Percentiles rank a stretch among this genome's conserved stretches.
Evolutionary conservation across 1,140 invertebrate species (phyloP).

Genomic region (Lerema accius): DNA sequence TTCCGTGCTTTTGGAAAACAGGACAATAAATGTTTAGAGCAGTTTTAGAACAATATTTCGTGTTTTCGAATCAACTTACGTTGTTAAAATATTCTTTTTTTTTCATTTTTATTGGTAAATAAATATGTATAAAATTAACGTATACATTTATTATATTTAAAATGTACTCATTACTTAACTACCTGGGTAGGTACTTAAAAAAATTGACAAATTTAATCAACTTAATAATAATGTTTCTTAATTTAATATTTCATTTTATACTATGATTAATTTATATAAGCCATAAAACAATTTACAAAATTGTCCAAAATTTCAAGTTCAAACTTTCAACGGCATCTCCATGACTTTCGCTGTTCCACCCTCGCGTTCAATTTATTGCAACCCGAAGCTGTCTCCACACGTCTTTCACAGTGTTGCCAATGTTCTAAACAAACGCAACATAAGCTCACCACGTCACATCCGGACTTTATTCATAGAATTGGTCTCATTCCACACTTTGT

Average conservation of each 20-base stretch:
- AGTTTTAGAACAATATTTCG: conserved; percentile 4
- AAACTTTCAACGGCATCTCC: conserved; percentile 38
- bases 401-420: conserved; percentile 55
- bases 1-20: conserved; percentile 55
- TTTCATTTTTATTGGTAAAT: no score
- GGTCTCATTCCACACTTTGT: conserved; percentile 43
- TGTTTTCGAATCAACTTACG: no score
- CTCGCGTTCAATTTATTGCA: conserved; percentile 70
- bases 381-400: conserved; percentile 72
- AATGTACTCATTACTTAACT: no score
- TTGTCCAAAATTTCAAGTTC: no score
- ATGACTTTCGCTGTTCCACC: conserved; percentile 59
- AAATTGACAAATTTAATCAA: no score
- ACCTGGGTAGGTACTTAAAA: no score
- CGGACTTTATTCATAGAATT: conserved; percentile 52
- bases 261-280: background rate
- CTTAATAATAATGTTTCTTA: no score
- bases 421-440: conserved; percentile 55
- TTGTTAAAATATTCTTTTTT: no score
- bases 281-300: no score
- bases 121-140: no score
- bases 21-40: conserved; percentile 46
- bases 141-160: no score
- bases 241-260: conserved; percentile 6
- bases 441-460: conserved; percentile 62